Evolutionary conservation across 1,140 invertebrate genomes (phyloP).

Genomic region (Polypedilum pembai): DNA sequence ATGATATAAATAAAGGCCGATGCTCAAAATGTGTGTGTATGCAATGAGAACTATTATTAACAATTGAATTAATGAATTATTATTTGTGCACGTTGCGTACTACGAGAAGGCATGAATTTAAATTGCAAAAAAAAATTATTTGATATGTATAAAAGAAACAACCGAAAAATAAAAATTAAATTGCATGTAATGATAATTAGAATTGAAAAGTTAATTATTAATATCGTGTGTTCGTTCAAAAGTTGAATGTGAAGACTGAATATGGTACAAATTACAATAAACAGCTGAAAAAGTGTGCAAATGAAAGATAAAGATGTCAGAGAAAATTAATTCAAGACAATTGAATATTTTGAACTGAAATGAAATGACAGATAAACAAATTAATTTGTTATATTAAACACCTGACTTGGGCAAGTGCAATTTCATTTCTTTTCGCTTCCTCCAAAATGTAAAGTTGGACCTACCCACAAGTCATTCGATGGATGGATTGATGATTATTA

Average conservation of each 20-base stretch:
- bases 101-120: background rate
- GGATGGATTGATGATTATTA: background rate
- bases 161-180: background rate
- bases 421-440: too few species aligned
- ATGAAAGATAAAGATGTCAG: background rate
- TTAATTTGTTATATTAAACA: background rate
- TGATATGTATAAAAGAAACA: background rate
- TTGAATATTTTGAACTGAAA: too few species aligned
- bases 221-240: background rate
- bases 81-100: background rate
- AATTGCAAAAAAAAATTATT: background rate
- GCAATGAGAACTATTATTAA: conserved; percentile 3
- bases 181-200: conserved; percentile 3
- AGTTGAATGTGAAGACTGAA: background rate
- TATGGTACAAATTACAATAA: background rate
- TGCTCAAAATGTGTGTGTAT: background rate
- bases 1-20: too few species aligned
- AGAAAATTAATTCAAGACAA: background rate
- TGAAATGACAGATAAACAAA: too few species aligned
- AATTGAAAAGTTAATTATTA: conserved; percentile 20
- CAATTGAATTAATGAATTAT: conserved; percentile 2
- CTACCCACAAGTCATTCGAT: too few species aligned
- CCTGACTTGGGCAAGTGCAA: background rate
- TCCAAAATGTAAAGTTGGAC: too few species aligned
- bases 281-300: background rate